phyloP scores from a whole-genome alignment of 2,113 vertebrate genomes.

The Vulpes ferrilata region DNA sequence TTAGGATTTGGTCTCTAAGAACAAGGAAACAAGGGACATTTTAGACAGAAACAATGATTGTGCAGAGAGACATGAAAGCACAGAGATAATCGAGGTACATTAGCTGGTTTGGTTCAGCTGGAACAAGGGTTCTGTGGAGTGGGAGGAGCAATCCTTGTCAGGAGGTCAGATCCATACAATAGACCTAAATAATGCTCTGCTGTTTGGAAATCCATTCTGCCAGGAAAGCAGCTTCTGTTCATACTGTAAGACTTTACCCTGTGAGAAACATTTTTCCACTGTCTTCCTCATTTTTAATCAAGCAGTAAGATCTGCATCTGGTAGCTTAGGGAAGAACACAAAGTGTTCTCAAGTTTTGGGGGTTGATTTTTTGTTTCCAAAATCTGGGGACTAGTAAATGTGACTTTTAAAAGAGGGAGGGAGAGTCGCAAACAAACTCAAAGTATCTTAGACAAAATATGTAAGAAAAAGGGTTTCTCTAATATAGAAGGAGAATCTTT shows the following conservation, averaged over 20 bases:
- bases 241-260: fast-evolving
- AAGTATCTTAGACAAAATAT: not conserved
- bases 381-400: not conserved
- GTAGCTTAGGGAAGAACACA: not conserved
- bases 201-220: not conserved
- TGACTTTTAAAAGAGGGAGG: not conserved
- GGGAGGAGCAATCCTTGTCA: too few relatives aligned
- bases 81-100: fast-evolving
- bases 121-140: not conserved
- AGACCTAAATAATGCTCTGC: not conserved
- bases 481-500: not conserved
- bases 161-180: not conserved
- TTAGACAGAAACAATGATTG: not conserved
- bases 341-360: not conserved
- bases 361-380: not conserved
- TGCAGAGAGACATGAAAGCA: not conserved
- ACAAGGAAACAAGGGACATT: not conserved
- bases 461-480: not conserved
- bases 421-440: not conserved
- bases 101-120: not conserved
- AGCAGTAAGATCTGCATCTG: not conserved
- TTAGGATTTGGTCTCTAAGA: not conserved
- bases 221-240: too few relatives aligned
- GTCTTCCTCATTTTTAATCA: not conserved
- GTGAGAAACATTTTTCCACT: not conserved